These are phyloP conservation scores for Subanguina moxae DNA, from an alignment of 1,140 invertebrate species.

Conservation along the genomic window DNA sequence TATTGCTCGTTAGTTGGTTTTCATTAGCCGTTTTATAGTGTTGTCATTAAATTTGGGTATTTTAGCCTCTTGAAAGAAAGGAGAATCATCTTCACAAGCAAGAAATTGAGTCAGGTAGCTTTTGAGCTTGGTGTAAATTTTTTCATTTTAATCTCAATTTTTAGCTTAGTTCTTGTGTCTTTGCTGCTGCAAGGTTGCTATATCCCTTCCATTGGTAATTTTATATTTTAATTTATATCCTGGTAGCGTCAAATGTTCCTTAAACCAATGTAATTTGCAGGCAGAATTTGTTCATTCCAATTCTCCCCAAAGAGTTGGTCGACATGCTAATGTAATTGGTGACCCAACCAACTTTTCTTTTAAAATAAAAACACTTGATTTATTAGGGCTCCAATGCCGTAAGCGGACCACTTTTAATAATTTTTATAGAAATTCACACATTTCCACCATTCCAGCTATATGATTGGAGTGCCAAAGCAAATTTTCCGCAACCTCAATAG, in stretches of 20 bases:
- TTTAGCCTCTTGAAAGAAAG: conserved; percentile 53
- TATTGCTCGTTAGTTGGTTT: conserved; percentile 38
- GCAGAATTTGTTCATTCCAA: conserved; percentile 54
- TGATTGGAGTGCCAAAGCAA: conserved; percentile 54
- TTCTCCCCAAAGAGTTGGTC: conserved; percentile 40
- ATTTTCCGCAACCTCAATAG: conserved; percentile 25
- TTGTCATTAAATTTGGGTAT: conserved; percentile 2
- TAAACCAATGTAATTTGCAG: conserved; percentile 31
- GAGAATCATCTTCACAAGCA: conserved; percentile 48
- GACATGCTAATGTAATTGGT: conserved; percentile 47
- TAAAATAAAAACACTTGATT: conserved; percentile 11
- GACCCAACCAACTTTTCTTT: background rate
- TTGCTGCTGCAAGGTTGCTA: conserved; percentile 43
- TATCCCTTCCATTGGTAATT: conserved; percentile 51
- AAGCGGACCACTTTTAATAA: no score
- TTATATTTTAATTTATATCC: conserved; percentile 20
- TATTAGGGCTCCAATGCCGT: conserved; percentile 54
- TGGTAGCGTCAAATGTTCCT: background rate
- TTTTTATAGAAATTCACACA: no score
- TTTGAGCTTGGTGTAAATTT: background rate
- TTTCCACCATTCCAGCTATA: conserved; percentile 12
- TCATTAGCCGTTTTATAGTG: background rate
- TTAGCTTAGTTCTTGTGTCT: conserved; percentile 43
- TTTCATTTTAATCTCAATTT: background rate
- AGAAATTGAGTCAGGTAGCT: conserved; percentile 45